A percentile compares a stretch with the other conserved stretches of the same genome.
These are phyloP conservation scores for Ctenochaetus hawaiiensis DNA, from an alignment of 2,797 vertebrate species.

Conservation along the genomic window DNA sequence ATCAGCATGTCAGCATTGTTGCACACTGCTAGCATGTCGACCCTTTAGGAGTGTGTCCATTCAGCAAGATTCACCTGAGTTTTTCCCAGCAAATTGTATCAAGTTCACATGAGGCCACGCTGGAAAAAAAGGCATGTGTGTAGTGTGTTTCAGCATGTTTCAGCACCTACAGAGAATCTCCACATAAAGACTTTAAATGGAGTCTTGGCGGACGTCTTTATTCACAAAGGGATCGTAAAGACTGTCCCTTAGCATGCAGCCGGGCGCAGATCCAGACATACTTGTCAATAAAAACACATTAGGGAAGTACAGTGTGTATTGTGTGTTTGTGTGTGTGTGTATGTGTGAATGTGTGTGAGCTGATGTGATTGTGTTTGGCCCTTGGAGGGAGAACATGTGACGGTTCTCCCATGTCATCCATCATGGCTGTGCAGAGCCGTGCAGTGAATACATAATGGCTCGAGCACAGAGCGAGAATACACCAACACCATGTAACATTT, in stretches of 20 bases:
- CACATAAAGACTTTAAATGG: background rate
- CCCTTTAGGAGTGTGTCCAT: background rate
- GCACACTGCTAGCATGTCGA: no score
- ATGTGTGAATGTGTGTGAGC: constrained; percentile 5
- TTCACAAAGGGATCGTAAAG: constrained; percentile 1
- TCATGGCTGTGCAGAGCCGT: constrained; percentile 31
- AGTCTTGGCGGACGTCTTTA: background rate
- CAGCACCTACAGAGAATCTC: background rate
- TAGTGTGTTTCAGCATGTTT: background rate
- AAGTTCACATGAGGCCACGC: background rate
- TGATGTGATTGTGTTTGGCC: constrained; percentile 9
- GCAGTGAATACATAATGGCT: constrained; percentile 33
- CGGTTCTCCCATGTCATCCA: constrained; percentile 38
- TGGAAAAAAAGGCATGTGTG: constrained; percentile 4
- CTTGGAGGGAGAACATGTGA: constrained; percentile 29
- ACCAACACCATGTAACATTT: background rate
- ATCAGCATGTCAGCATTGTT: background rate
- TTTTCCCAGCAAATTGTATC: background rate
- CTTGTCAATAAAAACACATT: constrained; percentile 12
- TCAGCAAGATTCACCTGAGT: background rate
- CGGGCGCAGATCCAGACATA: constrained; percentile 32
- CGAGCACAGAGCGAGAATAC: constrained; percentile 1
- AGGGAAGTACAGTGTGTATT: constrained; percentile 12
- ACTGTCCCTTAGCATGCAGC: constrained; percentile 4
- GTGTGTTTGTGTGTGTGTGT: constrained; percentile 9